A percentile compares a stretch with the other conserved stretches of the same genome.
Conservation (phyloP, 1,140 invertebrate genomes). For the Watersipora subatra region DNA sequence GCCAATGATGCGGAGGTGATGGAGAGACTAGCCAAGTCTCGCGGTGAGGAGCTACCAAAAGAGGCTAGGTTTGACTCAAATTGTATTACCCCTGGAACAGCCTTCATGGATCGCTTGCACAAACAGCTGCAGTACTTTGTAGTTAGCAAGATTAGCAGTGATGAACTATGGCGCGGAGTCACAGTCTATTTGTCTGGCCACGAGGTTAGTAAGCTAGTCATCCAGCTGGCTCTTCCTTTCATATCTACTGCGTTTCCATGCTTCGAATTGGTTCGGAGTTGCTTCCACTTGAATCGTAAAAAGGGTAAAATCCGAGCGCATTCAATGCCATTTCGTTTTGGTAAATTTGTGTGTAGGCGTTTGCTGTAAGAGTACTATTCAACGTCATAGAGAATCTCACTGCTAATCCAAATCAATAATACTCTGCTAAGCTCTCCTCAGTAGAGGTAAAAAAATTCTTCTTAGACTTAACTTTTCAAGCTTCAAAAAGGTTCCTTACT, state of each 20-base stretch:
- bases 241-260: constrained; percentile 51
- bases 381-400: too few species aligned
- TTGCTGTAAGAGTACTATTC: too few species aligned
- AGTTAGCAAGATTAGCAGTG: constrained; percentile 64
- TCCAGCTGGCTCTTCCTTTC: constrained; percentile 1
- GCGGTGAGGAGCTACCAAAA: constrained; percentile 50
- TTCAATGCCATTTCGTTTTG: too few species aligned
- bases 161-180: constrained; percentile 60
- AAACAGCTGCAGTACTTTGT: constrained; percentile 77
- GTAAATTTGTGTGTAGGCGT: too few species aligned
- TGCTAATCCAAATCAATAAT: too few species aligned
- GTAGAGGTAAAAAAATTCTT: too few species aligned
- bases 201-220: constrained; percentile 29
- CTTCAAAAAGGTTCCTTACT: too few species aligned
- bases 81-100: constrained; percentile 78
- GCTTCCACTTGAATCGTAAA: too few species aligned
- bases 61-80: constrained; percentile 83
- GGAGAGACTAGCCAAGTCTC: constrained; percentile 55
- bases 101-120: constrained; percentile 55
- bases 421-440: too few species aligned
- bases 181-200: constrained; percentile 41
- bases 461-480: too few species aligned
- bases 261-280: too few species aligned
- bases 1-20: constrained; percentile 69
- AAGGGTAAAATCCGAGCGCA: too few species aligned